Conservation (phyloP, 2,888 invertebrate species). For the Sepiola atlantica region DNA sequence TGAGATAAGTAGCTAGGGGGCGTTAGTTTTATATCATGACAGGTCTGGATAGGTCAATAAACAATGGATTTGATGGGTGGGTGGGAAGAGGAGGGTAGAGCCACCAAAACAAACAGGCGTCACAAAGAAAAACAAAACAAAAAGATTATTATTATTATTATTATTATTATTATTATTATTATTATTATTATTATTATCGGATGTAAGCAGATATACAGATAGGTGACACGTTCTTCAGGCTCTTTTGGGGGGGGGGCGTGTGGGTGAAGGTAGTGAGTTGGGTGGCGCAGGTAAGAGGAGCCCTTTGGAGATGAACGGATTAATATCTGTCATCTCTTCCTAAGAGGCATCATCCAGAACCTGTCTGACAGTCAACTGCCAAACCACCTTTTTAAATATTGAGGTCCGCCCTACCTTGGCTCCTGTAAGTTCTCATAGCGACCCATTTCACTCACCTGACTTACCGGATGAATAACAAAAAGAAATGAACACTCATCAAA, state of each 20-base stretch:
- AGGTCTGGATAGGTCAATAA: background rate
- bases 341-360: background rate
- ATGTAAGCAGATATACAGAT: background rate
- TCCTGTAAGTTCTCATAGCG: background rate
- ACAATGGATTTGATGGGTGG: background rate
- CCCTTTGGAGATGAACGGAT: background rate
- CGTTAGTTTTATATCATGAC: background rate
- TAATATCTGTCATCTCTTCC: background rate
- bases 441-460: background rate
- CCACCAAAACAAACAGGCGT: background rate
- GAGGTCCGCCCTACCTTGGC: background rate
- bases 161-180: background rate
- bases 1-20: constrained; percentile 13
- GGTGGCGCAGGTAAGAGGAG: too few species aligned
- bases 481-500: background rate
- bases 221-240: constrained; percentile 32
- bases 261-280: too few species aligned
- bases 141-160: background rate
- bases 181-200: background rate
- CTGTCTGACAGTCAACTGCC: background rate
- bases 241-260: background rate
- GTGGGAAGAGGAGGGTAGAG: too few species aligned
- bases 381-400: background rate
- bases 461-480: background rate
- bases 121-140: background rate